Evolutionary conservation across 2,888 invertebrate species (phyloP).

Genomic region (Troides oblongomaculatus): DNA sequence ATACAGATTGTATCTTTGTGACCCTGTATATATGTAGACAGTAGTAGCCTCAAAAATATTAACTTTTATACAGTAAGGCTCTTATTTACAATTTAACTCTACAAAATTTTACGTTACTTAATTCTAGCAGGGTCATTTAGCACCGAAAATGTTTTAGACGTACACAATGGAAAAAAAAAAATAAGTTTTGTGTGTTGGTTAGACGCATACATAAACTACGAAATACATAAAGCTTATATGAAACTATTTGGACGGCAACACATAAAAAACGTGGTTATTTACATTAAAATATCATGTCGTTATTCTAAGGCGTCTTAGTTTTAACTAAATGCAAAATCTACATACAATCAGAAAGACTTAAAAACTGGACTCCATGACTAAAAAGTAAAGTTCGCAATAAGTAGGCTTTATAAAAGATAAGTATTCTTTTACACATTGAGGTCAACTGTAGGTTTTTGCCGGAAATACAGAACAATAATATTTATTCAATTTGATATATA

Average conservation of each 20-base stretch:
- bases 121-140: slow-evolving; percentile 58
- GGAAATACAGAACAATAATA: background rate
- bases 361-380: slow-evolving; percentile 58
- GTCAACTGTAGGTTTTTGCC: background rate
- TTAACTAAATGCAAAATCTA: slow-evolving; percentile 75
- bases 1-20: slow-evolving; percentile 63
- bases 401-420: slow-evolving; percentile 10
- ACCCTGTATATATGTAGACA: slow-evolving; percentile 64
- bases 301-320: slow-evolving; percentile 57
- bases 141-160: slow-evolving; percentile 54
- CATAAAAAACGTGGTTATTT: slow-evolving; percentile 46
- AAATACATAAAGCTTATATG: slow-evolving; percentile 27
- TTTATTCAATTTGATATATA: background rate
- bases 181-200: slow-evolving; percentile 26
- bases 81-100: slow-evolving; percentile 56
- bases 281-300: slow-evolving; percentile 49
- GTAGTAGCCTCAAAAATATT: slow-evolving; percentile 66
- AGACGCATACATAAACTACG: slow-evolving; percentile 8
- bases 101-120: slow-evolving; percentile 45
- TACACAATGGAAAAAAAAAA: slow-evolving; percentile 27
- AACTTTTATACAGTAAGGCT: slow-evolving; percentile 54
- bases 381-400: slow-evolving; percentile 29
- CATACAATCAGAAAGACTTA: slow-evolving; percentile 66
- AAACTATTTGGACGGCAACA: slow-evolving; percentile 66
- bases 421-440: background rate